Conservation (phyloP, 2,888 invertebrate species). For the Brassicogethes aeneus region DNA sequence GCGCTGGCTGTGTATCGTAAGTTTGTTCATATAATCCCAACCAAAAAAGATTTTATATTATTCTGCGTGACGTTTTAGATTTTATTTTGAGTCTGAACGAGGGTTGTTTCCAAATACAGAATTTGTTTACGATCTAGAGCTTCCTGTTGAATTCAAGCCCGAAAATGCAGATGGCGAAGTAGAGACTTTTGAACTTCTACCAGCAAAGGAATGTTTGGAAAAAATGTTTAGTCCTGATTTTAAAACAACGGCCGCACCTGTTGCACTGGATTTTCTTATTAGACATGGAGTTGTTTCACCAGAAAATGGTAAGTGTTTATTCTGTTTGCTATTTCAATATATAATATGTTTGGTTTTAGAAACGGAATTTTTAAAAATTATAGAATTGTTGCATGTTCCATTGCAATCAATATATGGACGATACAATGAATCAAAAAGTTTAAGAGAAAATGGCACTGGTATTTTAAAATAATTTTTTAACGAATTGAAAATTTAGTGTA, state of each 20-base stretch:
- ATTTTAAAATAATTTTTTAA: constrained; percentile 9
- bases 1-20: constrained; percentile 76
- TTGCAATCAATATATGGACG: constrained; percentile 65
- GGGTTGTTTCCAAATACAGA: constrained; percentile 92
- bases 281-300: constrained; percentile 83
- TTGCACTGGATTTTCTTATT: constrained; percentile 85
- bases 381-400: constrained; percentile 81
- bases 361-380: constrained; percentile 71
- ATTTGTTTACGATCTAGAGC: constrained; percentile 86
- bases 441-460: constrained; percentile 24
- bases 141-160: constrained; percentile 85
- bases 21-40: constrained; percentile 22
- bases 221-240: constrained; percentile 75
- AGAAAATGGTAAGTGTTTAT: constrained; percentile 63
- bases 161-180: constrained; percentile 92
- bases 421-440: constrained; percentile 8
- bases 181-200: constrained; percentile 78
- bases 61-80: constrained; percentile 51
- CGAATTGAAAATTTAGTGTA: background rate
- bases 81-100: constrained; percentile 87
- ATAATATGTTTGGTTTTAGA: constrained; percentile 51
- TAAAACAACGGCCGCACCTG: constrained; percentile 90
- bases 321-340: background rate
- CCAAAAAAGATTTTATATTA: too few species aligned
- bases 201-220: constrained; percentile 75